Percentiles rank a stretch among this genome's conserved stretches.
phyloP scores from a whole-genome alignment of 2,113 vertebrate species.

The Lasiurus cinereus region DNA sequence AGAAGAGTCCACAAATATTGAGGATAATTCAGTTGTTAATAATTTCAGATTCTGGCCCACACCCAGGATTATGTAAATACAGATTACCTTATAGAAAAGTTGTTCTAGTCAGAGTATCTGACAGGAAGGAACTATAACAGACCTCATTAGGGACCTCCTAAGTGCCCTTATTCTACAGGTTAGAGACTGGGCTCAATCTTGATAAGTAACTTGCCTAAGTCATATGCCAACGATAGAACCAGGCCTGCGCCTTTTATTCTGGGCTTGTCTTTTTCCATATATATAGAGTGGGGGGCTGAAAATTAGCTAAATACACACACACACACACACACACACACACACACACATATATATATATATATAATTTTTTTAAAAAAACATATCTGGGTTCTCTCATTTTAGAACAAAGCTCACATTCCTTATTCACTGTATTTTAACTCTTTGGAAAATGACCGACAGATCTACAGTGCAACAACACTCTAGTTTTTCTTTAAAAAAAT shows the following conservation, averaged over 20 bases:
- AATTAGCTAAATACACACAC: too few relatives aligned
- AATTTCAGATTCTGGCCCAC: constrained; percentile 31
- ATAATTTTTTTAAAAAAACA: too few relatives aligned
- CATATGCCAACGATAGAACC: neutral
- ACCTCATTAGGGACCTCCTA: neutral
- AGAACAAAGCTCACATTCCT: neutral
- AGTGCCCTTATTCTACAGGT: constrained; percentile 14
- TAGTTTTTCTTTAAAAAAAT: neutral
- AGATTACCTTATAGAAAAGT: constrained; percentile 4
- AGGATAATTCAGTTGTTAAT: constrained; percentile 6
- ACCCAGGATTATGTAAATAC: neutral
- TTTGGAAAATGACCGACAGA: constrained; percentile 32
- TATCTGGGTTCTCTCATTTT: constrained; percentile 1
- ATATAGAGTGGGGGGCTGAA: too few relatives aligned
- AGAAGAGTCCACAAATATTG: constrained; percentile 50
- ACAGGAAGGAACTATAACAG: constrained; percentile 23
- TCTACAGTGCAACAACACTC: neutral
- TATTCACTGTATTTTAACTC: constrained; percentile 41
- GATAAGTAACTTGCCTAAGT: neutral
- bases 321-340: too few relatives aligned
- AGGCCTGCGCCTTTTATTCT: neutral
- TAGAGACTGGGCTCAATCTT: neutral
- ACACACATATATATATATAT: too few relatives aligned
- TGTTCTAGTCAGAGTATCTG: constrained; percentile 20
- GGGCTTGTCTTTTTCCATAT: neutral